Conservation (phyloP, 2,113 vertebrate genomes). For the Lagopus muta region DNA sequence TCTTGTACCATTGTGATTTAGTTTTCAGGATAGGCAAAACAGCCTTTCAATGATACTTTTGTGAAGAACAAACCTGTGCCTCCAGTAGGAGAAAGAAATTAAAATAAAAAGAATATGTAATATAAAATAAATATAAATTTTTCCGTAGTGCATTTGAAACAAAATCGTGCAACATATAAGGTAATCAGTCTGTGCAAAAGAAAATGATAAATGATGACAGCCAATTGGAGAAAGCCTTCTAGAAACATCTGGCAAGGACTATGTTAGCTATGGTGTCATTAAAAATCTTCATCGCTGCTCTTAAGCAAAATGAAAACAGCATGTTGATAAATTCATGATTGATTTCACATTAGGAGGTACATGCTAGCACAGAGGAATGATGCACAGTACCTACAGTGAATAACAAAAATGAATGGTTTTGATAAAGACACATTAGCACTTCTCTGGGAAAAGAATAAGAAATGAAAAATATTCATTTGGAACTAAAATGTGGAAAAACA, state of each 20-base stretch:
- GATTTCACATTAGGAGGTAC: constrained; percentile 14
- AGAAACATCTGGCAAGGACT: not conserved
- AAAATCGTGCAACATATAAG: not conserved
- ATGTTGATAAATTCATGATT: not conserved
- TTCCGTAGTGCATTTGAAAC: not conserved
- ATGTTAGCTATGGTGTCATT: not conserved
- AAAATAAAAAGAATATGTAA: not conserved
- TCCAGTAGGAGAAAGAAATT: not conserved
- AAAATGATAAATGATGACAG: not conserved
- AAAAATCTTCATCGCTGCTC: constrained; percentile 15
- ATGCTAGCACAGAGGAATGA: not conserved
- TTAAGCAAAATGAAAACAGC: not conserved
- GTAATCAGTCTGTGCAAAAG: not conserved
- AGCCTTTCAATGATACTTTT: not conserved
- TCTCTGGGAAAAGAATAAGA: constrained; percentile 1
- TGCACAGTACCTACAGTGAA: not conserved
- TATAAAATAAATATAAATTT: not conserved
- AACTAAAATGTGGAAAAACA: constrained; percentile 21
- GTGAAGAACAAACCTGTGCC: not conserved
- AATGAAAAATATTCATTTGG: constrained; percentile 10
- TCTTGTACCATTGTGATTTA: not conserved
- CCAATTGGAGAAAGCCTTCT: not conserved
- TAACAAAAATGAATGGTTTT: not conserved
- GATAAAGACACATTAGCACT: constrained; percentile 7
- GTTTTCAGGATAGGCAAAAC: not conserved